A percentile compares a stretch with the other conserved stretches of the same genome.
Evolutionary conservation across 2,888 invertebrate species (phyloP).

Genomic region (Drosophila antonietae): DNA sequence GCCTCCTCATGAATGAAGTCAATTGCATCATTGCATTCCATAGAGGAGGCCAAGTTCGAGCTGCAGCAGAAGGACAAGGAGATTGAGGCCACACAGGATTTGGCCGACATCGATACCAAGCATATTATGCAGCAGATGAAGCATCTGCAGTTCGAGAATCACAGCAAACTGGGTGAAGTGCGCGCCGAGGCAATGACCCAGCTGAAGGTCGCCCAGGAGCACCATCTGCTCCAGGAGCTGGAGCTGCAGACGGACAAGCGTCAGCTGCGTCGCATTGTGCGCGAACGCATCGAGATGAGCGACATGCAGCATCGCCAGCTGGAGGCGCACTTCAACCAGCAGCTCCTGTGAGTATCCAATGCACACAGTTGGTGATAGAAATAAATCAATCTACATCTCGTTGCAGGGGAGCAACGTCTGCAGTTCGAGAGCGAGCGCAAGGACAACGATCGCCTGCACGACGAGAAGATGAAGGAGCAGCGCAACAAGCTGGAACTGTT

Average conservation of each 20-base stretch:
- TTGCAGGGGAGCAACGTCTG: conserved; percentile 86
- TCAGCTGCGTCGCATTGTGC: conserved; percentile 85
- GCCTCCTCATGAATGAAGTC: no score
- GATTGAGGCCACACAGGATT: conserved; percentile 94
- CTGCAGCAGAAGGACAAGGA: conserved; percentile 92
- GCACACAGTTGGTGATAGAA: background rate
- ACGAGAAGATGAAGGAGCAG: conserved; percentile 89
- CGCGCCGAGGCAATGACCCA: conserved; percentile 93
- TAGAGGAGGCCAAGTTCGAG: conserved; percentile 84
- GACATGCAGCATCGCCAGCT: conserved; percentile 83
- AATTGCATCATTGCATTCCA: no score
- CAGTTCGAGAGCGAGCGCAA: conserved; percentile 89
- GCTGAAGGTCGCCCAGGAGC: conserved; percentile 93
- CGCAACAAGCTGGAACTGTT: conserved; percentile 90
- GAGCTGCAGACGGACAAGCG: conserved; percentile 88
- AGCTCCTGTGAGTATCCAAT: conserved; percentile 74
- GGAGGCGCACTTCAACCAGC: conserved; percentile 81
- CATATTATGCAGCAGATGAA: conserved; percentile 97
- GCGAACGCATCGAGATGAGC: conserved; percentile 85
- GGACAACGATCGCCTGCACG: conserved; percentile 86
- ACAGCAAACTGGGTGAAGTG: conserved; percentile 92
- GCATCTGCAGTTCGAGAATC: conserved; percentile 96
- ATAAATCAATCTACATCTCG: background rate
- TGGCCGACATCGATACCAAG: conserved; percentile 94
- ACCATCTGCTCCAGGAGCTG: conserved; percentile 90